These are phyloP conservation scores for Poeciliopsis retropinna DNA, from an alignment of 2,113 vertebrate species.

Conservation along the genomic window DNA sequence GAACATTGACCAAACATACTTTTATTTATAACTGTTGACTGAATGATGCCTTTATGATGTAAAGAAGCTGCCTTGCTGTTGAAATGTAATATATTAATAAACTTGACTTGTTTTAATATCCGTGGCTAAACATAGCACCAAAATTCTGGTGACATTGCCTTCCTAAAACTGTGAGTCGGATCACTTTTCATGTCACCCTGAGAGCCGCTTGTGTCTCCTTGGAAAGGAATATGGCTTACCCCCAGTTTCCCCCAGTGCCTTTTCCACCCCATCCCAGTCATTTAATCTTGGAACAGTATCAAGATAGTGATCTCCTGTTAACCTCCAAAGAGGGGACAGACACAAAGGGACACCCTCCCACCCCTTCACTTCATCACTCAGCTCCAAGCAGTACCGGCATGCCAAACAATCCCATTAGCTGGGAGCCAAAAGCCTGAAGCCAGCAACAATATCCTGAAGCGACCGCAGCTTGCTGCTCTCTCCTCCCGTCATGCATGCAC, in stretches of 20 bases:
- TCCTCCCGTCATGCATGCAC: constrained; percentile 51
- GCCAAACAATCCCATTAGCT: constrained; percentile 79
- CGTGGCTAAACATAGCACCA: constrained; percentile 36
- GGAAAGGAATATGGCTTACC: constrained; percentile 46
- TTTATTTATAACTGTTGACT: no score
- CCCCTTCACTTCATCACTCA: constrained; percentile 71
- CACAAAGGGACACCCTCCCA: constrained; percentile 52
- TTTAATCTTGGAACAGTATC: constrained; percentile 78
- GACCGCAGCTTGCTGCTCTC: constrained; percentile 47
- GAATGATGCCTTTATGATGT: no score
- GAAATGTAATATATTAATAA: no score
- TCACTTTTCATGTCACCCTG: constrained; percentile 38
- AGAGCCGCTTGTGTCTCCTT: constrained; percentile 54
- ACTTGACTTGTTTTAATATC: not conserved
- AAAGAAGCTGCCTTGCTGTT: no score
- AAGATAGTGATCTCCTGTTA: constrained; percentile 70
- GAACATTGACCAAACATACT: no score
- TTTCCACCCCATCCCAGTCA: constrained; percentile 62
- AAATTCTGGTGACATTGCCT: constrained; percentile 32
- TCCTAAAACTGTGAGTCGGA: constrained; percentile 30
- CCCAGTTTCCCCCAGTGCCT: constrained; percentile 39
- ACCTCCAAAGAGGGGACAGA: constrained; percentile 69
- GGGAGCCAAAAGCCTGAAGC: constrained; percentile 38
- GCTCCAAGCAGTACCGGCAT: constrained; percentile 49
- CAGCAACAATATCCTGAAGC: constrained; percentile 46